Evolutionary conservation across 2,113 vertebrate species (phyloP), one percentile per base, ranked within the genome.

Genomic region (Serilophus lunatus): DNA sequence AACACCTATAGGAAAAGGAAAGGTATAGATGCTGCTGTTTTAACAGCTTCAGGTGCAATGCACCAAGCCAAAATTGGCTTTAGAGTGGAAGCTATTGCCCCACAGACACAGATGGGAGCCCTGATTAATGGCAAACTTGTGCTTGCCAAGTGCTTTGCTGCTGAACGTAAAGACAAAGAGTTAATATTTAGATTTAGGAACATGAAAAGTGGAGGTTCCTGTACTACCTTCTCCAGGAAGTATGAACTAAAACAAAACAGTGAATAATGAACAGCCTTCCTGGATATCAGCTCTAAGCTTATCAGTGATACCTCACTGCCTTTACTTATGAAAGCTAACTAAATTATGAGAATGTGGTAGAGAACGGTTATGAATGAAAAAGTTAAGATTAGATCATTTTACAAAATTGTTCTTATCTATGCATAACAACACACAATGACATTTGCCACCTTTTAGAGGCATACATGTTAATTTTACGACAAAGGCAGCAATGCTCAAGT

Each of bases 1-100:
- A 96, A 99, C 99, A 97, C 99, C 99, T 99, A 71, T 1, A 95
- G 92, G 31, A 74, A 95, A 35, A 92, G 78, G 64, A 96, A 90
- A 95, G 50, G 90, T 66, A 82, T 35, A 82, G 76, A 90, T 57
- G 84, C 91, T 92, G 87, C 91, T 84, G 68, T 87, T 89, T 91
- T 59, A 87, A 91, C 75, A 92, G 90, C 95, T 89, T 91, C 78
- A 69, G 74, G 54, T 76, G 82, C 68, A 86, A 72, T 2, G 22
- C 64, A 91, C 66, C 81, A 50, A 85, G 70, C 60, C 64, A 74
- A 61, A 77, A 81, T 38, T n/a, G 77, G 86, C 69, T 88, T 86
- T 64, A 25, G 85, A 84, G 76, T 47, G 44, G 90, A 90, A 85
- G 36, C 28, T 33, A 63, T 44, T 90, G 87, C 36, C 72, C 56